phyloP scores from a whole-genome alignment of 1,140 invertebrate species.

The Samia ricini region DNA sequence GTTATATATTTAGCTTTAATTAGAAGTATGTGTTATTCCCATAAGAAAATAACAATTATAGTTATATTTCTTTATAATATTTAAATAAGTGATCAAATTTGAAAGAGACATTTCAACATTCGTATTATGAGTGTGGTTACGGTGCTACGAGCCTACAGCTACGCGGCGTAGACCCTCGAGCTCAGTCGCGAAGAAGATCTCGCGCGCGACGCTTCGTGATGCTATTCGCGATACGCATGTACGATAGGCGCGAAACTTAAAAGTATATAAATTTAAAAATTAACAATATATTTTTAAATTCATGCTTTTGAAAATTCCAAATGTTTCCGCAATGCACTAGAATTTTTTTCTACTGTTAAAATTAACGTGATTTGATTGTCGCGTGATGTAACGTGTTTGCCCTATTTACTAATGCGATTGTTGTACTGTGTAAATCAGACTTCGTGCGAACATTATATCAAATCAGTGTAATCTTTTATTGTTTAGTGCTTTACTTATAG shows the following conservation, averaged over 20 bases:
- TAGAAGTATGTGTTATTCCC: too few species aligned
- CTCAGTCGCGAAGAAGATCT: conserved; percentile 3
- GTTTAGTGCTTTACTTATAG: neutral
- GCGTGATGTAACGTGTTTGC: conserved; percentile 53
- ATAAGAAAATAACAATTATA: too few species aligned
- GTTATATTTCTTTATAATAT: too few species aligned
- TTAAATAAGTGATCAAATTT: neutral
- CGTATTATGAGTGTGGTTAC: neutral
- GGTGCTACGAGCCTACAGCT: conserved; percentile 1
- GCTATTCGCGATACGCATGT: neutral
- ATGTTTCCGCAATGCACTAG: conserved; percentile 15
- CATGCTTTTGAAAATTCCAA: too few species aligned
- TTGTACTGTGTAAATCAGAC: conserved; percentile 34
- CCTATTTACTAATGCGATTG: conserved; percentile 56
- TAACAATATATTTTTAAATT: neutral
- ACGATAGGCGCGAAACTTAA: conserved; percentile 42
- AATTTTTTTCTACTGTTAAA: conserved; percentile 5
- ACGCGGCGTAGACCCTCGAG: neutral
- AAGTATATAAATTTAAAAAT: conserved; percentile 11
- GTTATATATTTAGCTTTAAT: too few species aligned
- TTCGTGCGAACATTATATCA: conserved; percentile 16
- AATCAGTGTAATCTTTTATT: conserved; percentile 6
- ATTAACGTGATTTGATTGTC: conserved; percentile 16
- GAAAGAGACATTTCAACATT: neutral
- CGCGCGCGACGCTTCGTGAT: conserved; percentile 28